phyloP scores from a whole-genome alignment of 2,113 vertebrate species.

The Ctenomys sociabilis region DNA sequence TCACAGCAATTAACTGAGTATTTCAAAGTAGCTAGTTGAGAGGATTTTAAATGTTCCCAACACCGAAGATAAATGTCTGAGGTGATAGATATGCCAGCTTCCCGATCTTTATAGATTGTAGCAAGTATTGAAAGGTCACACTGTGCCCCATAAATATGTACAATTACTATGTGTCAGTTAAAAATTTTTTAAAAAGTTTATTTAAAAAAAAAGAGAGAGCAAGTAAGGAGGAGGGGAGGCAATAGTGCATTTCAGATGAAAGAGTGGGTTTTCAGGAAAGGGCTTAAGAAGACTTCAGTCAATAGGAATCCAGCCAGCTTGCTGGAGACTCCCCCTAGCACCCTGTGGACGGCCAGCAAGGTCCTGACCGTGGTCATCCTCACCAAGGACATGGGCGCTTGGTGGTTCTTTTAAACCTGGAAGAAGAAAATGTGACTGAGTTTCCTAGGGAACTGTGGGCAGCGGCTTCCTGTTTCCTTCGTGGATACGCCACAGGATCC shows the following conservation, averaged over 20 bases:
- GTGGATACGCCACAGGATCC: background rate
- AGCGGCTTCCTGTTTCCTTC: background rate
- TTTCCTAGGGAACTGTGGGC: background rate
- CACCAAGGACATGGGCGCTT: accelerated
- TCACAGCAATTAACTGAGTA: background rate
- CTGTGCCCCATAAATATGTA: background rate
- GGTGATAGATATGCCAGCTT: background rate
- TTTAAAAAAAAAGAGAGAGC: background rate
- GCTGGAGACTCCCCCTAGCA: background rate
- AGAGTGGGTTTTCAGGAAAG: background rate
- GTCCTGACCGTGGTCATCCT: background rate
- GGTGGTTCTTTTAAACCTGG: background rate
- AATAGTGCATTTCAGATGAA: background rate
- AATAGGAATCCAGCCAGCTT: background rate
- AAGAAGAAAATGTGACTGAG: background rate
- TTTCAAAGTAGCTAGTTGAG: background rate
- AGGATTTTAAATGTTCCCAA: background rate
- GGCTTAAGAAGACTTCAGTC: background rate
- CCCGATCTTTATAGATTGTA: background rate
- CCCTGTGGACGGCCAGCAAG: background rate
- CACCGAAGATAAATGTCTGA: background rate
- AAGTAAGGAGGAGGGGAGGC: background rate
- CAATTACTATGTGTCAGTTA: background rate
- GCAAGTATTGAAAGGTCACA: background rate
- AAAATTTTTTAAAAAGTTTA: background rate